Percentiles rank a stretch among this genome's conserved stretches.
Evolutionary conservation across 1,140 invertebrate genomes (phyloP).

Genomic region (Caenorhabditis inopinata): DNA sequence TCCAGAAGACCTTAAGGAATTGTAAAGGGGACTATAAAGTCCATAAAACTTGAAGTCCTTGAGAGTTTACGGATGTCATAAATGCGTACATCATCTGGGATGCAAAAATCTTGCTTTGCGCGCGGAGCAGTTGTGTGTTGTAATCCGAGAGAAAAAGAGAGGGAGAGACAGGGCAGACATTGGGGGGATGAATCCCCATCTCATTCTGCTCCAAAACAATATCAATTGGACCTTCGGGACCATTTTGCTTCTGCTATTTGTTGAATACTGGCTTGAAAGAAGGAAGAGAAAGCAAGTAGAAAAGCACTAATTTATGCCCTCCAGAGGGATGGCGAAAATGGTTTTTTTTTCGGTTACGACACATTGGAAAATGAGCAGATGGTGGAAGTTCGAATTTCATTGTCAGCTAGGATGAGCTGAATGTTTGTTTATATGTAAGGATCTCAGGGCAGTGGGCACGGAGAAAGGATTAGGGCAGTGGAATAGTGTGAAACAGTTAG

Average conservation of each 20-base stretch:
- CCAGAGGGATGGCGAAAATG: background rate
- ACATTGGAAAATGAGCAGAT: constrained; percentile 24
- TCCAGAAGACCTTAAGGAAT: too few relatives aligned
- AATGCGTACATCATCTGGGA: constrained; percentile 8
- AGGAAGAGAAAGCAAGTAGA: background rate
- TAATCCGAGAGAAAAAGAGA: background rate
- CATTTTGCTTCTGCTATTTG: background rate
- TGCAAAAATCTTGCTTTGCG: background rate
- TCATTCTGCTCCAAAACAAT: background rate
- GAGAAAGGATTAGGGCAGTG: background rate
- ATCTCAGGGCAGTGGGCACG: background rate
- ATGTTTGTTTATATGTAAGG: background rate
- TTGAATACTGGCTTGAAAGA: background rate
- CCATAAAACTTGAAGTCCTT: too few relatives aligned
- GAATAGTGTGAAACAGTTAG: constrained; percentile 14
- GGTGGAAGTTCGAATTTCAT: constrained; percentile 24
- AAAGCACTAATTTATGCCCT: constrained; percentile 27
- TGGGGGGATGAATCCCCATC: too few relatives aligned
- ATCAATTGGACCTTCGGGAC: constrained; percentile 33
- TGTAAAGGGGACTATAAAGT: too few relatives aligned
- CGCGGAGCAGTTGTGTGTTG: constrained; percentile 13
- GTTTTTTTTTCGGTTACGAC: background rate
- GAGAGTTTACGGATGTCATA: constrained; percentile 1
- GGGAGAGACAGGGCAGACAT: background rate
- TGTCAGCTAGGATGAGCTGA: constrained; percentile 12